Conservation (phyloP, 2,113 vertebrate species). For the Aphyosemion australe region DNA sequence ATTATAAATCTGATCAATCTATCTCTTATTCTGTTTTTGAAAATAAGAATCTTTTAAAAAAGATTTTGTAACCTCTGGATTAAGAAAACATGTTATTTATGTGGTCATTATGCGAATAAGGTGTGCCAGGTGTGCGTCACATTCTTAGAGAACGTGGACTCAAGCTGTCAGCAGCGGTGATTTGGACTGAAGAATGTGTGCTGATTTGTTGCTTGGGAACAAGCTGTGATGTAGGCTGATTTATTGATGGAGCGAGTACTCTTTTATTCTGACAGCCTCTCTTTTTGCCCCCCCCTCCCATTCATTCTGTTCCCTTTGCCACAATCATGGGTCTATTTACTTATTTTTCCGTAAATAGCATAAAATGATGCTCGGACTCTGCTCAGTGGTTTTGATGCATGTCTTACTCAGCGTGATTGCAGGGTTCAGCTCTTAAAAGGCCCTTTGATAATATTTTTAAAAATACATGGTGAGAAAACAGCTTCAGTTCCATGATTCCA, state of each 20-base stretch:
- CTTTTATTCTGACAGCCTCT: constrained; percentile 7
- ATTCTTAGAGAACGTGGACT: constrained; percentile 16
- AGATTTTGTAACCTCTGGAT: too few species aligned
- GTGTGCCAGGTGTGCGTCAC: neutral
- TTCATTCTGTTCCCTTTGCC: constrained; percentile 12
- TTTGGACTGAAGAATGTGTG: constrained; percentile 39
- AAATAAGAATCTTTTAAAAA: too few species aligned
- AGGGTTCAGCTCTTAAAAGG: constrained; percentile 7
- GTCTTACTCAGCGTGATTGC: neutral
- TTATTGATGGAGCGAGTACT: constrained; percentile 17
- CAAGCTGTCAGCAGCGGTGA: constrained; percentile 33
- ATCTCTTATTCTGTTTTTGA: too few species aligned
- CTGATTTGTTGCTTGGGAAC: constrained; percentile 54
- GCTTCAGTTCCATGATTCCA: constrained; percentile 11
- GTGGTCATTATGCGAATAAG: neutral
- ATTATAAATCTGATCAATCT: too few species aligned
- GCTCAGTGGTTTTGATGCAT: constrained; percentile 1
- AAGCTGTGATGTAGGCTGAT: constrained; percentile 26
- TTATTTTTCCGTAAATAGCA: constrained; percentile 12
- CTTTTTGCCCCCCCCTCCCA: neutral
- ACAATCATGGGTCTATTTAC: neutral
- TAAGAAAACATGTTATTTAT: neutral
- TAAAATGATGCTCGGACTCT: neutral
- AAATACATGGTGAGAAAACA: constrained; percentile 8
- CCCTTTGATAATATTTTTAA: neutral